Conservation (phyloP, 2,113 vertebrate species). For the Genyomyrus donnyi region DNA sequence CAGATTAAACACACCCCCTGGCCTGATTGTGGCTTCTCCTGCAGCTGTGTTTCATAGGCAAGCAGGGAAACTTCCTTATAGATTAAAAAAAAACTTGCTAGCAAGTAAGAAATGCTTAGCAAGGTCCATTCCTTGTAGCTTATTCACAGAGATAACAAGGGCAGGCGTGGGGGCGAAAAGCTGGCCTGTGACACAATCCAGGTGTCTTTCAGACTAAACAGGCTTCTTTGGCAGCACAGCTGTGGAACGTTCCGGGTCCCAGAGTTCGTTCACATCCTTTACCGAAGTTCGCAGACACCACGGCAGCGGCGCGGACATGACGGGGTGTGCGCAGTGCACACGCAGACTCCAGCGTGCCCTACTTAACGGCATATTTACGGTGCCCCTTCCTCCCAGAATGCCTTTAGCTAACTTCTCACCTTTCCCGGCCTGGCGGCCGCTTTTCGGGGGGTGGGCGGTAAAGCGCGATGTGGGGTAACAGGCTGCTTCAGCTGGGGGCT, state of each 20-base stretch:
- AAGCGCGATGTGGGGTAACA: not conserved
- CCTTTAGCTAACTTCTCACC: not conserved
- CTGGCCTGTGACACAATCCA: conserved; percentile 32
- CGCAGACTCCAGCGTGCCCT: not conserved
- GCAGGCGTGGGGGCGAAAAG: not conserved
- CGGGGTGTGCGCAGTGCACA: not conserved
- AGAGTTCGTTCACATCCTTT: not conserved
- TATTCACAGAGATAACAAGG: not conserved
- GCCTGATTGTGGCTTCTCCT: not conserved
- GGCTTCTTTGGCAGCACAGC: not conserved
- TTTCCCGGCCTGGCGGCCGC: not conserved
- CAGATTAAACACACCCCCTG: not conserved
- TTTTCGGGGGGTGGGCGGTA: not conserved
- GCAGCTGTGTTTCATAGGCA: not conserved
- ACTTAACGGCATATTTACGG: not conserved
- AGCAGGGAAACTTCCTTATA: not conserved
- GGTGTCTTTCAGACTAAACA: conserved; percentile 11
- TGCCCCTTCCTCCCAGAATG: not conserved
- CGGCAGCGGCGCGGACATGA: not conserved
- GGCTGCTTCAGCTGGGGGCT: not conserved
- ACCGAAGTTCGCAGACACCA: not conserved
- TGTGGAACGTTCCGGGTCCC: not conserved
- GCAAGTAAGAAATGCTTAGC: not conserved
- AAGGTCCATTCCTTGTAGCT: not conserved
- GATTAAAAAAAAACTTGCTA: not conserved